These are phyloP conservation scores for Agapetus fuscipes DNA, from an alignment of 2,888 invertebrate genomes.

Conservation along the genomic window DNA sequence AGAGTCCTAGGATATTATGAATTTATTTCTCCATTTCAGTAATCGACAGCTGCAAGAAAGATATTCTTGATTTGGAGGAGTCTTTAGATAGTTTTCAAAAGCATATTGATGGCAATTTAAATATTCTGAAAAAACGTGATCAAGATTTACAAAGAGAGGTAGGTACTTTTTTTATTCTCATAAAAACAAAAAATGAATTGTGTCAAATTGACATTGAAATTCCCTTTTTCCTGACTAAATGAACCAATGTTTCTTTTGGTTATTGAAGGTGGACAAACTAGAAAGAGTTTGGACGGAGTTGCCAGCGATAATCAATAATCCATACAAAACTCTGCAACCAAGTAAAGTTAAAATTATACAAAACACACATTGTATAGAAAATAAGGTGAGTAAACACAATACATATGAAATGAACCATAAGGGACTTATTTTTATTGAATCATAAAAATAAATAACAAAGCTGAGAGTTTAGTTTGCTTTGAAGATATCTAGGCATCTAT, in stretches of 20 bases:
- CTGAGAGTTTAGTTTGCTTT: too few species aligned
- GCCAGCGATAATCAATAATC: too few species aligned
- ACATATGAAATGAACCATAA: neutral
- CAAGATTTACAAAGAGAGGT: slow-evolving; percentile 11
- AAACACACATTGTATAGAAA: neutral
- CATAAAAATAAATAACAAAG: too few species aligned
- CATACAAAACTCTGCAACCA: too few species aligned
- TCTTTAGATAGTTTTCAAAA: slow-evolving; percentile 7
- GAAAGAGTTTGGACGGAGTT: too few species aligned
- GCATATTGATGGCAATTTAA: slow-evolving; percentile 8
- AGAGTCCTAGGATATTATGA: neutral
- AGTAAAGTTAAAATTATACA: slow-evolving; percentile 3
- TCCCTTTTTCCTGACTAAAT: too few species aligned
- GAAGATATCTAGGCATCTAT: too few species aligned
- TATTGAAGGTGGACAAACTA: too few species aligned
- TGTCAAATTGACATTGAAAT: neutral
- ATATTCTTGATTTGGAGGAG: slow-evolving; percentile 6
- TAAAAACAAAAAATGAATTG: neutral
- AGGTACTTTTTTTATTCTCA: neutral
- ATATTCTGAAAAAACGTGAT: slow-evolving; percentile 8
- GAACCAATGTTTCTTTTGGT: too few species aligned
- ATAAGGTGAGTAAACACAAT: neutral
- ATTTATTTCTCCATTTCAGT: slow-evolving; percentile 10
- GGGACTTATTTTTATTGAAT: too few species aligned
- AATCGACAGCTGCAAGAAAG: slow-evolving; percentile 11